Evolutionary conservation across 2,888 invertebrate species (phyloP).

Genomic region (Embidobia sp.): DNA sequence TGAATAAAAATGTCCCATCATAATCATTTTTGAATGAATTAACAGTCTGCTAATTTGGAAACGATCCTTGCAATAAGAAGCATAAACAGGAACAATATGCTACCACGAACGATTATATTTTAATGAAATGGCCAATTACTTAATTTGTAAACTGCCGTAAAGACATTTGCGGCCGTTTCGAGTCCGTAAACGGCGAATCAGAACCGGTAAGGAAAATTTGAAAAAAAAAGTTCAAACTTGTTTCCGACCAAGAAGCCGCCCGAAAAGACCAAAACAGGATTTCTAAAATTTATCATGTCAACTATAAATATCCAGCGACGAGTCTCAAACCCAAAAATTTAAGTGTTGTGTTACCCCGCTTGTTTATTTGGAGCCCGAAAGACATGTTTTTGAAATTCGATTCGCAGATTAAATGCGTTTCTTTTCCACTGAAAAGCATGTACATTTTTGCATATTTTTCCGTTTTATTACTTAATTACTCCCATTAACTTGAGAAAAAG

Average conservation of each 20-base stretch:
- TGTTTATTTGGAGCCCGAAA: too few species aligned
- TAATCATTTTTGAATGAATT: too few species aligned
- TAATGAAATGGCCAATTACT: conserved; percentile 30
- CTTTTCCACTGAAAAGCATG: too few species aligned
- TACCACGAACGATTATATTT: conserved; percentile 1
- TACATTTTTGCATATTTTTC: too few species aligned
- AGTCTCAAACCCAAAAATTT: conserved; percentile 10
- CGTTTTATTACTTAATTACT: too few species aligned
- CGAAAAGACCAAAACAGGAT: conserved; percentile 67
- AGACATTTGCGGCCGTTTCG: conserved; percentile 23
- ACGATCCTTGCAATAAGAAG: too few species aligned
- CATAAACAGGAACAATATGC: not conserved
- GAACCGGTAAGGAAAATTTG: conserved; percentile 51
- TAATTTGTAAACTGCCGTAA: conserved; percentile 26
- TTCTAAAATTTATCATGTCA: conserved; percentile 74
- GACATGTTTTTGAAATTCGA: too few species aligned
- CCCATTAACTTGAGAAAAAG: too few species aligned
- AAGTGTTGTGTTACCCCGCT: too few species aligned
- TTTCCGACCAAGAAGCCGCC: conserved; percentile 36
- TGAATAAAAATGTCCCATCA: too few species aligned
- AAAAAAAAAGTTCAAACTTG: conserved; percentile 45
- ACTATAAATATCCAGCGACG: conserved; percentile 72
- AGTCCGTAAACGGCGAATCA: conserved; percentile 23
- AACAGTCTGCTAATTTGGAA: too few species aligned
- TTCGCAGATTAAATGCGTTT: too few species aligned